A percentile compares a stretch with the other conserved stretches of the same genome.
Conservation (phyloP, 2,888 invertebrate species). For the Drosophila austrosaltans region DNA sequence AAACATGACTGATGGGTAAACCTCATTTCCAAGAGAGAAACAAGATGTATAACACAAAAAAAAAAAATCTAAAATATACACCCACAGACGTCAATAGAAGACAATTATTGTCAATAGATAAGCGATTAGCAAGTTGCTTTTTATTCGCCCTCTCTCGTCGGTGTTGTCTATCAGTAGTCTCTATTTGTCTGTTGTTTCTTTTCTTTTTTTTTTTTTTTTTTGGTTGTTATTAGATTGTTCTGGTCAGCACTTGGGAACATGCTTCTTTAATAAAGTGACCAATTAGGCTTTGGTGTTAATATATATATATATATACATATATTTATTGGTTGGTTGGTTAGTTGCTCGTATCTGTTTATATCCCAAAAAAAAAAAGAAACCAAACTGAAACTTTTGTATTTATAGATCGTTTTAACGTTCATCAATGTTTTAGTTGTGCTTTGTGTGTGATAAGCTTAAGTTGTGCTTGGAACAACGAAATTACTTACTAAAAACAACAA, state of each 20-base stretch:
- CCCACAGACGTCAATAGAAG: slow-evolving; percentile 32
- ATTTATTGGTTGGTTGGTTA: not conserved
- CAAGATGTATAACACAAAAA: not conserved
- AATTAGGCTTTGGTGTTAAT: slow-evolving; percentile 57
- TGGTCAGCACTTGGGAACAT: slow-evolving; percentile 37
- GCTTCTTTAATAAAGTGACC: slow-evolving; percentile 48
- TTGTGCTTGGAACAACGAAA: not conserved
- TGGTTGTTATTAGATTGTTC: slow-evolving; percentile 4
- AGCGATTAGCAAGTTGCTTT: slow-evolving; percentile 21
- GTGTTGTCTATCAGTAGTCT: not conserved
- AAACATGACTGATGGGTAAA: not conserved
- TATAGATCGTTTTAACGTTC: slow-evolving; percentile 32
- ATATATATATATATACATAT: slow-evolving; percentile 24
- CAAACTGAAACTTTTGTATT: slow-evolving; percentile 34
- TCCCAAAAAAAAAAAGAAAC: not conserved
- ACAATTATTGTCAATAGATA: slow-evolving; percentile 34
- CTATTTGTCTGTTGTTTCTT: slow-evolving; percentile 1
- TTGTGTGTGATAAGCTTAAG: slow-evolving; percentile 21
- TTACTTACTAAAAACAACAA: too few species aligned
- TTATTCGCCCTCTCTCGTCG: not conserved
- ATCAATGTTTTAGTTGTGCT: slow-evolving; percentile 39
- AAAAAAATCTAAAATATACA: not conserved
- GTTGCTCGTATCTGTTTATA: not conserved
- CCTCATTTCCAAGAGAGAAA: not conserved
- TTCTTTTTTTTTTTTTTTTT: slow-evolving; percentile 7